A percentile compares a stretch with the other conserved stretches of the same genome.
phyloP scores from a whole-genome alignment of 2,888 invertebrate genomes.

The Tryphoninae sp. region DNA sequence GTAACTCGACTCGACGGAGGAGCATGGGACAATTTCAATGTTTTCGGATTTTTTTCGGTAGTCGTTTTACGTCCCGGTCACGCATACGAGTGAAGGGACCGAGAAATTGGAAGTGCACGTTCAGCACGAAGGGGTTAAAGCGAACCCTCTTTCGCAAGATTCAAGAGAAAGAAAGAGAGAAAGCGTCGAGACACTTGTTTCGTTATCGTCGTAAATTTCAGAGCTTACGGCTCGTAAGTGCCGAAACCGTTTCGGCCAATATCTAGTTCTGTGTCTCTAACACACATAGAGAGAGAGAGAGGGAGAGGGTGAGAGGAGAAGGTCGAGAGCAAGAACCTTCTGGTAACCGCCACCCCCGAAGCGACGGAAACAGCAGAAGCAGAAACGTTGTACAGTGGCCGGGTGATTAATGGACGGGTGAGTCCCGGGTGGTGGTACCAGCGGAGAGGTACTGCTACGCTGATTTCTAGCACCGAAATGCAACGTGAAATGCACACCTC shows the following conservation, averaged over 20 bases:
- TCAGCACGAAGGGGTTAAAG: constrained; percentile 14
- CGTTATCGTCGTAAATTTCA: constrained; percentile 7
- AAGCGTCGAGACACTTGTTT: background rate
- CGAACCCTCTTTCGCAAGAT: background rate
- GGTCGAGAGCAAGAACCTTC: constrained; percentile 33
- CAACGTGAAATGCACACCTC: constrained; percentile 29
- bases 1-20: background rate
- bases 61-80: constrained; percentile 27
- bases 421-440: background rate
- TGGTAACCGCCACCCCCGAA: constrained; percentile 20
- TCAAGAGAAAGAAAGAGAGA: background rate
- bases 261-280: background rate
- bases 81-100: constrained; percentile 32
- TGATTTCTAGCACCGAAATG: constrained; percentile 44
- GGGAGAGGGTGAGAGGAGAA: background rate
- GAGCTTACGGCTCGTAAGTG: background rate
- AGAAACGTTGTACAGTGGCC: constrained; percentile 41
- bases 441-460: constrained; percentile 21
- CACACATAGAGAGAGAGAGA: background rate
- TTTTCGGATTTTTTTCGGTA: constrained; percentile 13
- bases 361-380: constrained; percentile 43
- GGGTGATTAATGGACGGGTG: constrained; percentile 65
- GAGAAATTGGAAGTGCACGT: constrained; percentile 7
- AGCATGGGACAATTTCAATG: background rate
- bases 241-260: background rate